A percentile compares a stretch with the other conserved stretches of the same genome.
Evolutionary conservation across 2,888 invertebrate genomes (phyloP).

Genomic region (Eupithecia inturbata): DNA sequence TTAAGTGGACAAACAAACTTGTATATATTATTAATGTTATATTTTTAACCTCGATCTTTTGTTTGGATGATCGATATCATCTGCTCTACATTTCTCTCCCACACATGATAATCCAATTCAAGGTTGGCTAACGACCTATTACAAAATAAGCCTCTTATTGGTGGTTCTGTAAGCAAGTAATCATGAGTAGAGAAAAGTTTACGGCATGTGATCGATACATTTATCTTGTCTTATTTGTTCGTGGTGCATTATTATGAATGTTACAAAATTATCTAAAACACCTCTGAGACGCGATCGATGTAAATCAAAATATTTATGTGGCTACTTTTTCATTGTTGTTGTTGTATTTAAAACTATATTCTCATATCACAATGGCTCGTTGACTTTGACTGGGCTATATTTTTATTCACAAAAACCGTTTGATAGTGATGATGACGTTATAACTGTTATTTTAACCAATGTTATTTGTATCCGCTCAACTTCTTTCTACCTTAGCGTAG

Average conservation of each 20-base stretch:
- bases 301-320: not conserved
- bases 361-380: not conserved
- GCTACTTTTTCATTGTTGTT: not conserved
- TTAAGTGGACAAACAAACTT: slow-evolving; percentile 60
- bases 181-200: slow-evolving; percentile 5
- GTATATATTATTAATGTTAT: slow-evolving; percentile 17
- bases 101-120: slow-evolving; percentile 34
- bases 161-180: slow-evolving; percentile 16
- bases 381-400: not conserved
- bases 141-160: slow-evolving; percentile 26
- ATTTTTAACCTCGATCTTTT: slow-evolving; percentile 38
- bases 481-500: not conserved
- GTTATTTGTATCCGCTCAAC: not conserved
- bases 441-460: not conserved
- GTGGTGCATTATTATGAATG: slow-evolving; percentile 9
- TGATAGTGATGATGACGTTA: not conserved
- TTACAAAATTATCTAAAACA: not conserved
- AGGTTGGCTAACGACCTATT: slow-evolving; percentile 38
- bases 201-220: slow-evolving; percentile 15
- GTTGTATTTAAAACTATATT: slow-evolving; percentile 18
- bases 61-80: slow-evolving; percentile 36
- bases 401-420: not conserved
- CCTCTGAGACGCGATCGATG: not conserved
- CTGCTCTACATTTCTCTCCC: slow-evolving; percentile 40
- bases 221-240: slow-evolving; percentile 5